A percentile compares a stretch with the other conserved stretches of the same genome.
These are phyloP conservation scores for Apus apus DNA, from an alignment of 2,113 vertebrate species.

Conservation along the genomic window DNA sequence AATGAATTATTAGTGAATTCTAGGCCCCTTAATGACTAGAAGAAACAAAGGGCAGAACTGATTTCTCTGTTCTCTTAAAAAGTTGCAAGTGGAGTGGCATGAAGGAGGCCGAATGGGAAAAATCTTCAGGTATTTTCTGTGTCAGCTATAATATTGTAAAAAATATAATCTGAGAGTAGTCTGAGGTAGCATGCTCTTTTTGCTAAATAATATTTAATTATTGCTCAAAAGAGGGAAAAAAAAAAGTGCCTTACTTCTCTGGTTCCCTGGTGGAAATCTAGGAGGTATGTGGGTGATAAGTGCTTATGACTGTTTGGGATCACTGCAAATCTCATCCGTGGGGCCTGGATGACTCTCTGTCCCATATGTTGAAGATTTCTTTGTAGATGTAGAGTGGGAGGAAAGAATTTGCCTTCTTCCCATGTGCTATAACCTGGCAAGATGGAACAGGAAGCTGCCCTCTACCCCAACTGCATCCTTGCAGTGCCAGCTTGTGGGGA, in stretches of 20 bases:
- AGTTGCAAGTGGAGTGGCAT: not conserved
- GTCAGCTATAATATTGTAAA: not conserved
- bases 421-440: not conserved
- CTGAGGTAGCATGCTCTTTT: not conserved
- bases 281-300: not conserved
- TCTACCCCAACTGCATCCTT: not conserved
- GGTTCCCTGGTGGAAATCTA: not conserved
- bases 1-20: not conserved
- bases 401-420: not conserved
- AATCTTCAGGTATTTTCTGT: not conserved
- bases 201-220: not conserved
- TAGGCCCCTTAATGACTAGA: not conserved
- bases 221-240: not conserved
- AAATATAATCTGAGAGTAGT: not conserved
- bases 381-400: conserved; percentile 8
- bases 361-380: not conserved
- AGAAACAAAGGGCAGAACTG: not conserved
- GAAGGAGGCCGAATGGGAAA: not conserved
- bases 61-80: not conserved
- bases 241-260: not conserved
- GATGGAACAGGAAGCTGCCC: conserved; percentile 23
- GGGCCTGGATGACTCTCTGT: not conserved
- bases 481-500: not conserved
- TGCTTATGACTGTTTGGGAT: not conserved
- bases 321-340: not conserved